Percentiles rank a stretch among this genome's conserved stretches.
Conservation (phyloP, 2,888 invertebrate genomes). For the Yponomeuta evonymella region DNA sequence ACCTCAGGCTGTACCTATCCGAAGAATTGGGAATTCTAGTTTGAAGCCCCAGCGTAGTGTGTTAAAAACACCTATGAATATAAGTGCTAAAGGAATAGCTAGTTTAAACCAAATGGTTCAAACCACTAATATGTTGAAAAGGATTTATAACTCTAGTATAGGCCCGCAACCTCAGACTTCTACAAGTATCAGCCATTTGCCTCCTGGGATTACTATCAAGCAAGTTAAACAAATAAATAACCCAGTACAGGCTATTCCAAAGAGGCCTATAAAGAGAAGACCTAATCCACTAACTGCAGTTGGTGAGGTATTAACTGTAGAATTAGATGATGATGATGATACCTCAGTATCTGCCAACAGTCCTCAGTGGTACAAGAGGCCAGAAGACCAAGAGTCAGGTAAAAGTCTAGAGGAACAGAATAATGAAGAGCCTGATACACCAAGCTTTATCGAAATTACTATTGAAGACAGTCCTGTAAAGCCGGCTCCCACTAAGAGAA, state of each 20-base stretch:
- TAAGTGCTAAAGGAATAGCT: not conserved
- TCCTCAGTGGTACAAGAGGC: constrained; percentile 62
- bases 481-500: constrained; percentile 34
- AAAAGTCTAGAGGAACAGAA: constrained; percentile 36
- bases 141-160: not conserved
- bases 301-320: constrained; percentile 44
- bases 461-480: constrained; percentile 68
- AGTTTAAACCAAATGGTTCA: not conserved
- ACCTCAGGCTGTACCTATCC: not conserved
- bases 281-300: constrained; percentile 27
- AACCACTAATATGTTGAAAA: not conserved
- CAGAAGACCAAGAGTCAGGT: constrained; percentile 44
- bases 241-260: constrained; percentile 23
- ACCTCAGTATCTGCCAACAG: constrained; percentile 28
- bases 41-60: not conserved
- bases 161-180: not conserved
- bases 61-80: not conserved
- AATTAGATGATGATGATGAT: constrained; percentile 65
- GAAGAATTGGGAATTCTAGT: not conserved
- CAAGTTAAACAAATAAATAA: constrained; percentile 6
- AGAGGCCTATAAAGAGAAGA: constrained; percentile 29
- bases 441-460: constrained; percentile 53
- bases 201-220: constrained; percentile 13
- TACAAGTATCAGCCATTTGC: constrained; percentile 1
- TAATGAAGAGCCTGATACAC: constrained; percentile 50